Percentiles rank a stretch among this genome's conserved stretches.
These are phyloP conservation scores for Enteromius treurensis DNA, from an alignment of 2,797 vertebrate species.

Conservation along the genomic window DNA sequence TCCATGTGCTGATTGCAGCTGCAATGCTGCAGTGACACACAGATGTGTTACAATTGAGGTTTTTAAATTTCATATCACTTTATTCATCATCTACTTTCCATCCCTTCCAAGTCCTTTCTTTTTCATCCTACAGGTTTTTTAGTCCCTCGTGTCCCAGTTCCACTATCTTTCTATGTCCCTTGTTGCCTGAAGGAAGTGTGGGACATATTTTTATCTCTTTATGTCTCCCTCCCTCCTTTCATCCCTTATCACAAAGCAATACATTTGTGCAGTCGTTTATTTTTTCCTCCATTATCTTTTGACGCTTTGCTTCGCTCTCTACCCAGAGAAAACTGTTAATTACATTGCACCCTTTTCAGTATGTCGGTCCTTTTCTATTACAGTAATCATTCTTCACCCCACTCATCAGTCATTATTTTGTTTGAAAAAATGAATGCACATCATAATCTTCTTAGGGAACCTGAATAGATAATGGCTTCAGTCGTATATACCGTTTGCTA, in stretches of 20 bases:
- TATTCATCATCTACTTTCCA: neutral
- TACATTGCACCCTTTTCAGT: conserved; percentile 29
- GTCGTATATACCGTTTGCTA: conserved; percentile 33
- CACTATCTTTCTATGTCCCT: conserved; percentile 33
- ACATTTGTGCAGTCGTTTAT: conserved; percentile 22
- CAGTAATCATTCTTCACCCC: neutral
- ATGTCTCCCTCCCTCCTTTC: conserved; percentile 15
- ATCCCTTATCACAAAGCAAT: conserved; percentile 45
- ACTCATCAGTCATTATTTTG: conserved; percentile 29
- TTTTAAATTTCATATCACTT: neutral
- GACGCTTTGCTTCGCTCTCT: neutral
- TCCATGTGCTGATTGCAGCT: neutral
- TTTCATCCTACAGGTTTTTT: neutral
- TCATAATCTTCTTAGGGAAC: conserved; percentile 36
- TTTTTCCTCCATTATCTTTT: neutral
- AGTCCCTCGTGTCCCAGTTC: conserved; percentile 32
- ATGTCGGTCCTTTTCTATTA: conserved; percentile 25
- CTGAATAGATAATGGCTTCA: conserved; percentile 16
- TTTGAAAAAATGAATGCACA: conserved; percentile 36
- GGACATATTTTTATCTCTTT: conserved; percentile 3
- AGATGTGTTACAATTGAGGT: neutral
- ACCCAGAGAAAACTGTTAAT: conserved; percentile 14
- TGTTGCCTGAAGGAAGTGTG: conserved; percentile 28
- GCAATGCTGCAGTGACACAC: neutral
- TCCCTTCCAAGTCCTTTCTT: neutral